Evolutionary conservation across 2,888 invertebrate genomes (phyloP), one percentile per base, ranked within the genome.

Genomic region (Ganaspis brasiliensis): DNA sequence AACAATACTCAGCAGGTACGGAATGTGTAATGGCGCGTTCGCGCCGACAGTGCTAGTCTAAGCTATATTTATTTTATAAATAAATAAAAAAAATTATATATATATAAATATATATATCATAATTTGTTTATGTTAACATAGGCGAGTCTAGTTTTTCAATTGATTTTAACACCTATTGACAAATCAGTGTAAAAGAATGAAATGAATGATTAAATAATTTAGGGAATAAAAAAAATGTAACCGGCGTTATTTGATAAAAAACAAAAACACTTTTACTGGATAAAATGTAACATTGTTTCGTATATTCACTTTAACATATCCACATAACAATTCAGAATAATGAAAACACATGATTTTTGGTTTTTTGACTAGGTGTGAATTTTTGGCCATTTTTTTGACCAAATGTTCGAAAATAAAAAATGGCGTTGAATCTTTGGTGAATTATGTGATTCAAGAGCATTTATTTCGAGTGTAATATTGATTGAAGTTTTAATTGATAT

Each of bases 41-140:
- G 85, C 85, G 87, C 87, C 89, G 83, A 86, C 87, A 88, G 89
- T 89, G 89, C 91, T 91, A 91, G 91, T 90, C 90, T 90, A 90
- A 90, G 90, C 86, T 89, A 88, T 89, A 89, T 90, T 90, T 89
- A 89, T 90, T 90, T 89, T 86, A 75, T 82, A 78, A 74, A 81
- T 74, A 77, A 79, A 80, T 81, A 82, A 76, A 79, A 83, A 82
- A 79, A 81, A 79, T 63, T 73, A 73, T 52, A 52, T 52, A 52
- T 77, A 79, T 75, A 73, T 59, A 75, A 26, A 76, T 73, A 77
- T 86, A 87, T 86, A 87, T 84, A 84, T 82, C 82, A 84, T 80
- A 84, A 84, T 83, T 86, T 85, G 82, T 82, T 83, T 86, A 86
- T 81, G 79, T 79, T 84, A 83, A 87, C 79, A 80, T 84, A 81